Base-by-base conservation (phyloP, 2,797 vertebrate species). In the Otus scops region DNA sequence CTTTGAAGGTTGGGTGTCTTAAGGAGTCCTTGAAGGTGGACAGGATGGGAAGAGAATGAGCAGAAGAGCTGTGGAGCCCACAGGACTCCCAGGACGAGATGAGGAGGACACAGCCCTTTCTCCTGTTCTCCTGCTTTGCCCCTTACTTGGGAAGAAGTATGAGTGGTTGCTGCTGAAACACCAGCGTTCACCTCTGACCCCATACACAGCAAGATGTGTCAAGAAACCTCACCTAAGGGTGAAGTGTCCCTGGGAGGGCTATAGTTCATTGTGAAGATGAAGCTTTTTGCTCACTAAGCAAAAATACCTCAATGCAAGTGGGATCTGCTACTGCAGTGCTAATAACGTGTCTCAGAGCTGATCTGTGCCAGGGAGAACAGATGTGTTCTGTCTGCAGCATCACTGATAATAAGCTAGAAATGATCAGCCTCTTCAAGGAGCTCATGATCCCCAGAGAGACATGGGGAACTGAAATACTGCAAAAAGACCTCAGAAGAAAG, bases 241-340 rank as follows among this genome's bases (percentile, higher is more conserved):
- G 20, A 69, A 14, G 3, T 22, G 68, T 64, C 13, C 6, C n/a
- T 36, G 36, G 9, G 8, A 39, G 7, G 11, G 13, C 8, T 59
- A 2, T 6, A 87, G 30, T 23, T 71, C 1, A 0, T 61, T 43
- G 32, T 0, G 3, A 43, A 7, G 34, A 75, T 28, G 34, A 53
- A 67, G 18, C 1, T 45, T 21, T 61, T 57, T 38, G 5, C 41
- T 83, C 38, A 14, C 8, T 9, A 23, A 54, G 12, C 3, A 64
- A 45, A 47, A 81, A 13, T 2, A 45, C 23, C 17, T 16, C 39
- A 24, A 0, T 32, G 9, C 7, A 9, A 87, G 57, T n/a, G 32
- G 10, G 30, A 47, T 81, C 23, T 84, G 26, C n/a, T 12, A 3
- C 5, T 45, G 45, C 65, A 56, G 23, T 6, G 10, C 21, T 65